Base-by-base conservation (phyloP, 2,113 vertebrate species). In the Morone saxatilis region DNA sequence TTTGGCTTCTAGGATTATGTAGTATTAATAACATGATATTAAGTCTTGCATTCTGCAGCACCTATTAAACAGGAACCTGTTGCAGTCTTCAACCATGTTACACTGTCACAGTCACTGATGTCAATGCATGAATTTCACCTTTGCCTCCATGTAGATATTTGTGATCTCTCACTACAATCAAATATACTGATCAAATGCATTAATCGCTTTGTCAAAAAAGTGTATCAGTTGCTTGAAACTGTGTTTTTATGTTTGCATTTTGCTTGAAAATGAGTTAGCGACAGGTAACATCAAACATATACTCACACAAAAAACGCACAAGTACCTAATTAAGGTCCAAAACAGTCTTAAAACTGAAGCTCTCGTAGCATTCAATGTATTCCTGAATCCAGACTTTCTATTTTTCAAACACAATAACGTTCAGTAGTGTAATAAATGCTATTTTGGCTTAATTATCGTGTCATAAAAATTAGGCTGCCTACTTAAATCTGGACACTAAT, bases 401-500 rank as follows among this genome's bases (percentile, higher is more conserved):
- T 74, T 62, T 36, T 40, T 53, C 25, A 45, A 56, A 60, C 40
- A 43, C 10, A 7, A 31, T 20, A 60, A 72, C 56, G 56, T 47
- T 48, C 20, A 79, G 8, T 41, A 40, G 40, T 75, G 31, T 16
- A 61, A 19, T 54, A 77, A 54, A 59, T 17, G 36, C 41, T 45
- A 25, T 10, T 47, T 47, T 51, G 53, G 81, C 76, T 71, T 82
- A 67, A 80, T 76, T 56, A 76, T 81, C 17, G 54, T 59, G 70
- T 5, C 70, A 67, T 84, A 73, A 71, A 65, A 78, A 62, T 75
- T 17, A 60, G 31, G 31, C 31, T 31, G 31, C 13, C 50, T 31
- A 14, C 63, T 81, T 77, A 84, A 65, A 73, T 43, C 71, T 67
- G 60, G 57, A 76, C 63, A 71, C 79, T 67, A 80, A 85, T 68